phyloP scores from a whole-genome alignment of 2,888 invertebrate species.

The Ceraclea dissimilis region DNA sequence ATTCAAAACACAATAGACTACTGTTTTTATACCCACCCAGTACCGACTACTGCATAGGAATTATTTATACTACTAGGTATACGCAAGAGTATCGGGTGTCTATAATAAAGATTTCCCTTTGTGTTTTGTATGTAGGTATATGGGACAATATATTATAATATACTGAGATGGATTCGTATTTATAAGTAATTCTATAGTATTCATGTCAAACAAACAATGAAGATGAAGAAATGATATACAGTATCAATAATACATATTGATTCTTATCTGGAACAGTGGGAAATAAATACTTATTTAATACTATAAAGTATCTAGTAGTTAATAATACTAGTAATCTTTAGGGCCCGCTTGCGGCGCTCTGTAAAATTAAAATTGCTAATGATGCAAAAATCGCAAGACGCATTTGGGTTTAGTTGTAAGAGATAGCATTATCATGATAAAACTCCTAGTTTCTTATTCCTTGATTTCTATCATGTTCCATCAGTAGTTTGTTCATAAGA shows the following conservation, averaged over 20 bases:
- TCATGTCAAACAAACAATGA: slow-evolving; percentile 14
- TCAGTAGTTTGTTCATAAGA: no score
- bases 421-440: no score
- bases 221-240: slow-evolving; percentile 23
- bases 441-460: no score
- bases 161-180: slow-evolving; percentile 9
- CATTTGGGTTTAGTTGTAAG: no score
- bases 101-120: slow-evolving; percentile 10
- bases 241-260: slow-evolving; percentile 23
- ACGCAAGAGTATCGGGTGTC: slow-evolving; percentile 21
- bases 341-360: no score
- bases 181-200: slow-evolving; percentile 19
- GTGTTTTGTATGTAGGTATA: slow-evolving; percentile 8
- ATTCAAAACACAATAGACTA: neutral
- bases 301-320: no score
- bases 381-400: no score
- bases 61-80: neutral
- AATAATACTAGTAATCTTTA: no score
- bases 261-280: slow-evolving; percentile 14
- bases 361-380: no score
- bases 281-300: no score
- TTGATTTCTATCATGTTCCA: no score
- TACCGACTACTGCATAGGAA: neutral
- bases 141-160: slow-evolving; percentile 6
- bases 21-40: neutral